phyloP scores from a whole-genome alignment of 2,797 vertebrate species.

The Steatocranus sp. region DNA sequence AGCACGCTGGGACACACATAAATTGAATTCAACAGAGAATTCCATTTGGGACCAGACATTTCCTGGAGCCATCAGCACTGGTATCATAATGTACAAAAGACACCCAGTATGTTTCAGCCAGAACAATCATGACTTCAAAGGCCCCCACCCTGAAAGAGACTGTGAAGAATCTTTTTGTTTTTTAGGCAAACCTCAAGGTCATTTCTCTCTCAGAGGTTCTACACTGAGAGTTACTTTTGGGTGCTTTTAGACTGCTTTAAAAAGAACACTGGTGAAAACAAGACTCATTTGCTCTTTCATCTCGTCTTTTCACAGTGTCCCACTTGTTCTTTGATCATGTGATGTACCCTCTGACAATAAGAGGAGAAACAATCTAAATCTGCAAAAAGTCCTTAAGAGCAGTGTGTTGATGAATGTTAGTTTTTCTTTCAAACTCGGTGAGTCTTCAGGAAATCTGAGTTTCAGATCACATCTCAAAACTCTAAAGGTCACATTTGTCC shows the following conservation, averaged over 20 bases:
- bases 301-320: neutral
- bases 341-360: neutral
- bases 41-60: conserved; percentile 52
- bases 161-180: conserved; percentile 28
- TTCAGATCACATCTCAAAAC: neutral
- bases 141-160: conserved; percentile 10
- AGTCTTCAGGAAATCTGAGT: neutral
- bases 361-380: neutral
- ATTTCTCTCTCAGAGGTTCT: conserved; percentile 5
- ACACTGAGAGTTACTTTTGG: neutral
- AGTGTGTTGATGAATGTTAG: neutral
- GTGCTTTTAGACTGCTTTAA: conserved; percentile 3
- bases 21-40: conserved; percentile 52
- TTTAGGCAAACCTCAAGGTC: conserved; percentile 44
- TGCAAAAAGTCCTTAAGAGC: neutral
- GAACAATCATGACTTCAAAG: conserved; percentile 66
- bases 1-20: conserved; percentile 21
- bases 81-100: conserved; percentile 48
- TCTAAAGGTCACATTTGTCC: neutral
- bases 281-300: conserved; percentile 16
- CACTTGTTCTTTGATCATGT: neutral
- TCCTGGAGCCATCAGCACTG: conserved; percentile 48
- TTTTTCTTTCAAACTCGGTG: neutral
- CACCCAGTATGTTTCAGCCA: conserved; percentile 16
- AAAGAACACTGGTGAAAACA: conserved; percentile 25